Evolutionary conservation across 2,888 invertebrate species (phyloP).

Genomic region (Erebia aethiops): DNA sequence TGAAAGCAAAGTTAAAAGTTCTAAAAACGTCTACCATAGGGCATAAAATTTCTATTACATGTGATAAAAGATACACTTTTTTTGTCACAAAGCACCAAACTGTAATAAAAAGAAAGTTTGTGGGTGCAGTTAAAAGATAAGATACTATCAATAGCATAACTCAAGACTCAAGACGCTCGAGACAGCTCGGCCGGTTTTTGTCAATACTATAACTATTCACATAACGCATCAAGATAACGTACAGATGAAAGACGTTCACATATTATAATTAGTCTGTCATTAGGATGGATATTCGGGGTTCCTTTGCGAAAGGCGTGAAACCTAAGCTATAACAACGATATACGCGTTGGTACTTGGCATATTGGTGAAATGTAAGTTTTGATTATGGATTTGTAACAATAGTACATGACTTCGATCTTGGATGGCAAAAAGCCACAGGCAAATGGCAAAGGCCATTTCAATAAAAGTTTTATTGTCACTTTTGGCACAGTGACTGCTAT

Average conservation of each 20-base stretch:
- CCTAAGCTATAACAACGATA: neutral
- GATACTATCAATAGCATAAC: slow-evolving; percentile 38
- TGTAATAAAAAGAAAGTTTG: slow-evolving; percentile 34
- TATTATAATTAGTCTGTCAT: slow-evolving; percentile 64
- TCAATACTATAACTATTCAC: slow-evolving; percentile 40
- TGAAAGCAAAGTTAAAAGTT: no score
- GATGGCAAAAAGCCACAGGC: no score
- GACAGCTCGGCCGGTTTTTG: slow-evolving; percentile 36
- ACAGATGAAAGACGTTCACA: slow-evolving; percentile 41
- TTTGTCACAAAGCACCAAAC: slow-evolving; percentile 24
- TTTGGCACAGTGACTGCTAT: no score
- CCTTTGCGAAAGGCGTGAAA: neutral
- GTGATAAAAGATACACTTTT: neutral
- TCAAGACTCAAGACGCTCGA: slow-evolving; percentile 28
- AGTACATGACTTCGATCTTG: no score
- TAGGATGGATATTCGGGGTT: slow-evolving; percentile 42
- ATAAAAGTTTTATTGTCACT: no score
- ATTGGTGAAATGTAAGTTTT: no score
- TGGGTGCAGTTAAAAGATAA: slow-evolving; percentile 36
- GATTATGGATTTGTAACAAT: no score
- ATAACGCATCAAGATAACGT: slow-evolving; percentile 41
- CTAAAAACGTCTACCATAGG: no score
- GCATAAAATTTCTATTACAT: neutral
- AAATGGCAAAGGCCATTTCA: no score
- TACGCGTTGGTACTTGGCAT: neutral